Percentiles rank a stretch among this genome's conserved stretches.
These are phyloP conservation scores for Daubentonia madagascariensis DNA, from an alignment of 2,113 vertebrate genomes.

Conservation along the genomic window DNA sequence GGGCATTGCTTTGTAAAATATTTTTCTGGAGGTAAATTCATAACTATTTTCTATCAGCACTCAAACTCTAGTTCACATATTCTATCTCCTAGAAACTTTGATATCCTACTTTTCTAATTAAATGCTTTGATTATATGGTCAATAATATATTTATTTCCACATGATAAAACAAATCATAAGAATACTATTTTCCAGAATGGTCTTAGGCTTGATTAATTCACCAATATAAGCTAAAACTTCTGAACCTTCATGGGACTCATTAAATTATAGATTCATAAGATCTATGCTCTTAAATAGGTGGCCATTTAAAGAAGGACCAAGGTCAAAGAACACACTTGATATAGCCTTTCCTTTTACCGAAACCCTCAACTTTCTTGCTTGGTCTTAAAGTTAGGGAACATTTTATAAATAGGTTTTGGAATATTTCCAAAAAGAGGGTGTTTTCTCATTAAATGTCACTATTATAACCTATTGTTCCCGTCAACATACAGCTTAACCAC, in stretches of 20 bases:
- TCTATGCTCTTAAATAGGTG: background rate
- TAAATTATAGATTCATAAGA: background rate
- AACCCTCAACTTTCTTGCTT: background rate
- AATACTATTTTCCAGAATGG: background rate
- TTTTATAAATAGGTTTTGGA: background rate
- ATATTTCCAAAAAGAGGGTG: background rate
- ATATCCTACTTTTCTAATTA: background rate
- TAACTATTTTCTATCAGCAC: background rate
- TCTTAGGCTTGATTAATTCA: background rate
- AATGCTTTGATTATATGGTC: background rate
- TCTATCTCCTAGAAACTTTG: background rate
- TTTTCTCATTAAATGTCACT: background rate
- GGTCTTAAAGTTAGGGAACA: background rate
- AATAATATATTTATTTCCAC: background rate
- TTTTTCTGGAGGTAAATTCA: background rate
- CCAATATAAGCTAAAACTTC: background rate
- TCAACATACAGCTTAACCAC: background rate
- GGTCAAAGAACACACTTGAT: background rate
- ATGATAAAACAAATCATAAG: background rate
- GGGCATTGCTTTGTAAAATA: background rate
- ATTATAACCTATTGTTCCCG: background rate
- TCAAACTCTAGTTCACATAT: background rate
- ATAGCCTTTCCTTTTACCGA: background rate
- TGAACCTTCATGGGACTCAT: background rate
- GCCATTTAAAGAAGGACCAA: background rate